Percentiles rank a stretch among this genome's conserved stretches.
phyloP scores from a whole-genome alignment of 2,113 vertebrate genomes.

The Forbesichthys papilliferus region DNA sequence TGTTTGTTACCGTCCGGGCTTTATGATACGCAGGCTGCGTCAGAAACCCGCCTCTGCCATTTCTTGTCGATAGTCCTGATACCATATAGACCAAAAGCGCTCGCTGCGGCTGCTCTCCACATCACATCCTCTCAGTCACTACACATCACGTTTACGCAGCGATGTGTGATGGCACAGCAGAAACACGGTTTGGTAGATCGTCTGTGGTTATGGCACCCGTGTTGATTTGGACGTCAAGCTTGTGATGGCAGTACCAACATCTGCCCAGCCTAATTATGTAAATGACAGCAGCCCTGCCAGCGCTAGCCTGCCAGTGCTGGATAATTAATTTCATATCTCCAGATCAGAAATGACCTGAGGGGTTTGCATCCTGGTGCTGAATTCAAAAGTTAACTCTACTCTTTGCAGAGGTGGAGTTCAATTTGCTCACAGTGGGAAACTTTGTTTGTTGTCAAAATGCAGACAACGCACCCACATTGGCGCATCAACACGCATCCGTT shows the following conservation, averaged over 20 bases:
- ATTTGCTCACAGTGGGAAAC: conserved; percentile 64
- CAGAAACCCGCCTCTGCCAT: conserved; percentile 9
- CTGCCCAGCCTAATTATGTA: conserved; percentile 74
- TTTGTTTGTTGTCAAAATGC: conserved; percentile 39
- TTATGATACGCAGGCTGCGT: not conserved
- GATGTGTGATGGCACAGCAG: conserved; percentile 15
- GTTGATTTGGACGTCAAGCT: conserved; percentile 55
- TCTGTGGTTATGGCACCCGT: conserved; percentile 49
- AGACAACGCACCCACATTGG: not conserved
- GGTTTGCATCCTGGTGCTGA: conserved; percentile 40
- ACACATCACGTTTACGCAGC: conserved; percentile 10
- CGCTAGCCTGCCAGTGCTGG: conserved; percentile 59
- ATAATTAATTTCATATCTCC: conserved; percentile 77
- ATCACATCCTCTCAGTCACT: conserved; percentile 11
- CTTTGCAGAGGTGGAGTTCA: conserved; percentile 61
- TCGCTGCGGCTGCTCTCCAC: not conserved
- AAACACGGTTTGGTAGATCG: conserved; percentile 23
- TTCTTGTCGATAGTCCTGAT: not conserved
- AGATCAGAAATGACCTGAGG: conserved; percentile 69
- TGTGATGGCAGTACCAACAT: conserved; percentile 66
- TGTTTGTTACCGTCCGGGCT: not conserved
- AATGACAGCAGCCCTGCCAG: conserved; percentile 65
- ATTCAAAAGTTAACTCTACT: conserved; percentile 55
- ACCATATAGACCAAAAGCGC: conserved; percentile 2
- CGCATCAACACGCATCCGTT: not conserved